Evolutionary conservation across 2,797 vertebrate species (phyloP), one percentile per base, ranked within the genome.

Genomic region (Gymnothorax reevesii): DNA sequence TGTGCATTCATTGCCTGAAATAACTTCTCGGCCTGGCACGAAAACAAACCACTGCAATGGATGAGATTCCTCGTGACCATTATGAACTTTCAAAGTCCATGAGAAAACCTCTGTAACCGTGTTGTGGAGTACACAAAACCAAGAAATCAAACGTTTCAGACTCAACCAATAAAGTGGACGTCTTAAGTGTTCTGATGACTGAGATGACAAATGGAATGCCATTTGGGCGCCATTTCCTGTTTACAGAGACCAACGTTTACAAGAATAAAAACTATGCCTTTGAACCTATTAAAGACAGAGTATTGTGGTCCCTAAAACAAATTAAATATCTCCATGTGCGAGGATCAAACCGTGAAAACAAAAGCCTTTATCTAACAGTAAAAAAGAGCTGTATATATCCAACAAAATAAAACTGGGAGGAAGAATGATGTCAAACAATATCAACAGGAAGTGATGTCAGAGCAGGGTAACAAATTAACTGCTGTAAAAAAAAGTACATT

Each of bases 221-320:
- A 49, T 84, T 77, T 84, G 52, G 22, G 82, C 42, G 75, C 52
- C 2, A 80, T 85, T 85, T 88, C 79, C 84, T 88, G 87, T 88
- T 88, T 85, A 85, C 87, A 83, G 42, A 59, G 79, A 87, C 87
- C 73, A 80, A 55, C 85, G 82, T 85, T 88, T 85, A 85, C 55
- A 42, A 85, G 87, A 42, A 85, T 75, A 80, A 62, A 85, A 88
- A 85, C 64, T 83, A 85, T 88, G 87, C 79, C 64, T 85, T 83
- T 75, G 83, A 90, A 89, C 87, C 84, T 87, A 87, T 84, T 87
- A 87, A 87, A 75, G 66, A 66, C 86, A 83, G 82, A 83, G 82
- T 83, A 83, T 52, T 83, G 86, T 42, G 86, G 86, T 83, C 71
- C 83, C 25, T 54, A 83, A 83, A 87, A 75, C 83, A 59, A 33